Evolutionary conservation across 1,140 invertebrate species (phyloP).

Genomic region (Neotoxoptera formosana): DNA sequence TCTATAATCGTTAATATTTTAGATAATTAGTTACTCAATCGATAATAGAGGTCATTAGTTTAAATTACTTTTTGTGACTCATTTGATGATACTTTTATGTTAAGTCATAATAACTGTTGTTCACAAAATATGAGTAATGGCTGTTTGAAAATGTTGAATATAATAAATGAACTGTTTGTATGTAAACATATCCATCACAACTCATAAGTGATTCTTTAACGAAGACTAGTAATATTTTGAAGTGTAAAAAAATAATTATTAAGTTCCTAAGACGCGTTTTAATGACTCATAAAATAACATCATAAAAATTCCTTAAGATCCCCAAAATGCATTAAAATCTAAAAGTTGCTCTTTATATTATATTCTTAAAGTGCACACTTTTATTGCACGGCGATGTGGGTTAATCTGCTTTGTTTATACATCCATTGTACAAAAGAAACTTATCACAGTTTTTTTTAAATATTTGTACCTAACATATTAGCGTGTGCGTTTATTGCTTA

Average conservation of each 20-base stretch:
- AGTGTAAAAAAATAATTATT: slow-evolving; percentile 40
- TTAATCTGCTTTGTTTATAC: slow-evolving; percentile 23
- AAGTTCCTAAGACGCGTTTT: background rate
- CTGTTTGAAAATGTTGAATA: background rate
- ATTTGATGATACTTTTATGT: background rate
- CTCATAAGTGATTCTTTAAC: background rate
- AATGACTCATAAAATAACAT: slow-evolving; percentile 25
- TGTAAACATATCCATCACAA: background rate
- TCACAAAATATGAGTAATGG: background rate
- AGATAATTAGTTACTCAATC: background rate
- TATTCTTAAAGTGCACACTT: slow-evolving; percentile 3
- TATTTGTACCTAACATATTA: background rate
- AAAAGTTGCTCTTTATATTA: background rate
- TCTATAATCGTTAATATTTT: background rate
- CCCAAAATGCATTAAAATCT: slow-evolving; percentile 33
- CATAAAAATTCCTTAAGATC: slow-evolving; percentile 31
- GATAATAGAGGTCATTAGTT: background rate
- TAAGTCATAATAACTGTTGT: background rate
- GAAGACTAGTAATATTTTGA: background rate
- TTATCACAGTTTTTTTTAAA: background rate
- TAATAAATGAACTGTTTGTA: background rate
- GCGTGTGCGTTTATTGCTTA: slow-evolving; percentile 1
- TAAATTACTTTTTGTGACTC: slow-evolving; percentile 22
- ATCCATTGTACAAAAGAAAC: background rate
- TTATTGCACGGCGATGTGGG: background rate